phyloP scores from a whole-genome alignment of 2,113 vertebrate species.

The Lipophrys pholis region DNA sequence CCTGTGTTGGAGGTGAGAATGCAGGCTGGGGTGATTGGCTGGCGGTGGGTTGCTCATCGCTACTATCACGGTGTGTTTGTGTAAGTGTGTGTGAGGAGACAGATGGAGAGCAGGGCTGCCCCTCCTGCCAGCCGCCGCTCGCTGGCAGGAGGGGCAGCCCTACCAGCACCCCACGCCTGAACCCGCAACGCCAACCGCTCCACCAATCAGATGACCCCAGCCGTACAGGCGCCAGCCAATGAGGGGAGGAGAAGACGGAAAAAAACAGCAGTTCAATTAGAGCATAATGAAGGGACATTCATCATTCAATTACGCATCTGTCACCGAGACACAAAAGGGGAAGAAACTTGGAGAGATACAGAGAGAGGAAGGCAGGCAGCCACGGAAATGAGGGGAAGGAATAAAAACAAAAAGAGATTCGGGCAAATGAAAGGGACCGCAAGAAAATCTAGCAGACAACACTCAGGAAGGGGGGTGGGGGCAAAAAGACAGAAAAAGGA shows the following conservation, averaged over 20 bases:
- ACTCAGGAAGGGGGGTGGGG: neutral
- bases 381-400: conserved; percentile 38
- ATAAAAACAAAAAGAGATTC: conserved; percentile 71
- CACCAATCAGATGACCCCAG: conserved; percentile 81
- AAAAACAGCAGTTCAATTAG: conserved; percentile 91
- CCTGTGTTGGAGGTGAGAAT: conserved; percentile 74
- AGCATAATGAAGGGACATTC: conserved; percentile 98
- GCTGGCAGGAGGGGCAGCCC: conserved; percentile 19
- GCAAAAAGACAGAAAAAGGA: conserved; percentile 12
- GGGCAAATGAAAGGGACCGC: conserved; percentile 14
- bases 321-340: conserved; percentile 90
- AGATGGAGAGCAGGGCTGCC: conserved; percentile 92
- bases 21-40: conserved; percentile 56
- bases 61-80: conserved; percentile 27
- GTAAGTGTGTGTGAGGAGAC: conserved; percentile 83
- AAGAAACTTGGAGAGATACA: conserved; percentile 86
- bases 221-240: conserved; percentile 88
- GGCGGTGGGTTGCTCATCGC: conserved; percentile 44
- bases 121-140: conserved; percentile 84
- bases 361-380: conserved; percentile 73
- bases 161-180: conserved; percentile 41
- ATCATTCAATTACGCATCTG: conserved; percentile 99
- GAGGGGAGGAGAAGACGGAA: conserved; percentile 26
- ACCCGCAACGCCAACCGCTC: neutral
- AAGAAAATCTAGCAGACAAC: conserved; percentile 50